phyloP scores from a whole-genome alignment of 2,113 vertebrate genomes.

The Falcunculus frontatus region DNA sequence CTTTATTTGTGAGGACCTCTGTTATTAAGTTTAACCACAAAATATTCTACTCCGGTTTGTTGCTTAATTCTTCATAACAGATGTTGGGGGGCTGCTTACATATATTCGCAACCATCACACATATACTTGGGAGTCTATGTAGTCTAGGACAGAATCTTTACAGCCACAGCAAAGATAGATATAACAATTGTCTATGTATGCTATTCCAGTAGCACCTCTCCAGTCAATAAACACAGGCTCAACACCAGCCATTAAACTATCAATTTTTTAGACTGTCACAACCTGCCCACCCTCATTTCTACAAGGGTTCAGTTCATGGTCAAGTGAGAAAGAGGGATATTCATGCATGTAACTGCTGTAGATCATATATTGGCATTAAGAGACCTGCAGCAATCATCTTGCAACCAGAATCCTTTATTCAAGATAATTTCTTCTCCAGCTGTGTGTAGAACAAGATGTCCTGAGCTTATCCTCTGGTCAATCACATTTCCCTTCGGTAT shows the following conservation, averaged over 20 bases:
- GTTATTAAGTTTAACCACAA: background rate
- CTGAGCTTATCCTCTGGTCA: background rate
- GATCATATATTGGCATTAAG: background rate
- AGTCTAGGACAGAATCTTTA: background rate
- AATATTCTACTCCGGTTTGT: background rate
- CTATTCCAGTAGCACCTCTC: background rate
- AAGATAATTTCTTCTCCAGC: background rate
- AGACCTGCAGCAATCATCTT: background rate
- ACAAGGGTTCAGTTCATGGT: background rate
- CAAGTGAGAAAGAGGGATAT: background rate
- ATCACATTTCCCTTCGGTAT: background rate
- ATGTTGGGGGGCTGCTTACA: accelerated
- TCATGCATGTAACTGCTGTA: background rate
- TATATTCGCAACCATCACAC: background rate
- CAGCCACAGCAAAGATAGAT: background rate
- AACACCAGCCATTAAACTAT: background rate
- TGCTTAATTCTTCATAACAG: background rate
- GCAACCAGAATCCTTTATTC: background rate
- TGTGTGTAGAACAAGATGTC: background rate
- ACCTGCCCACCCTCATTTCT: background rate
- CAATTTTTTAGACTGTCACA: background rate
- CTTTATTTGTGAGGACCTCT: background rate
- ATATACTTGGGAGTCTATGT: background rate
- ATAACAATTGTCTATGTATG: background rate
- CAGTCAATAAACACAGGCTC: background rate